Evolutionary conservation across 2,797 vertebrate species (phyloP).

Genomic region (Sebastes nivosus): DNA sequence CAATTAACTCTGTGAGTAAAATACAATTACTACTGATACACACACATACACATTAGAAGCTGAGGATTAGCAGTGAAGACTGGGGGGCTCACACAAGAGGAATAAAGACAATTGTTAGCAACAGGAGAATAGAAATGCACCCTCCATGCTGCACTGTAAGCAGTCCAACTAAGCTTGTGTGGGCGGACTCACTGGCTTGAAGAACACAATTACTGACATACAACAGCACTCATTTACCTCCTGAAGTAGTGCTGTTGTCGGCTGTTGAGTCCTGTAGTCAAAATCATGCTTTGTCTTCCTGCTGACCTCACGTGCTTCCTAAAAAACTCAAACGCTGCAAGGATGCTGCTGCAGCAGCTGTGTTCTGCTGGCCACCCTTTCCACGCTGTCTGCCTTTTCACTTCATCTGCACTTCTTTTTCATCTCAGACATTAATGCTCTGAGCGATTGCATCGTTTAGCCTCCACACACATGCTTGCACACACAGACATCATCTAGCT

Average conservation of each 20-base stretch:
- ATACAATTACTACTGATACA: background rate
- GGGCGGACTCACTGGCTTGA: constrained; percentile 39
- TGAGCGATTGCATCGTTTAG: background rate
- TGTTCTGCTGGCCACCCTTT: constrained; percentile 10
- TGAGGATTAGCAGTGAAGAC: background rate
- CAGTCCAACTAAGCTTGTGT: constrained; percentile 16
- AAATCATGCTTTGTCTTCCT: constrained; percentile 13
- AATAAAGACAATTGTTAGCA: constrained; percentile 30
- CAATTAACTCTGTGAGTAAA: background rate
- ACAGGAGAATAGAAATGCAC: constrained; percentile 23
- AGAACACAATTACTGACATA: constrained; percentile 51
- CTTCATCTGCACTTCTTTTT: constrained; percentile 18
- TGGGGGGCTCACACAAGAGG: background rate
- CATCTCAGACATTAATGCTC: background rate
- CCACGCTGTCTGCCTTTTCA: constrained; percentile 21
- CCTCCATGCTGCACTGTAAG: constrained; percentile 14
- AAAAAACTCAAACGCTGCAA: background rate
- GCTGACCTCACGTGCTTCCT: background rate
- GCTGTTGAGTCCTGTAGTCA: constrained; percentile 12
- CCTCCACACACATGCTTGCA: background rate
- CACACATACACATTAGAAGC: background rate
- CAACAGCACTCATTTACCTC: constrained; percentile 36
- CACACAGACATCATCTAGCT: background rate
- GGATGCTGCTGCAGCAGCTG: constrained; percentile 6
- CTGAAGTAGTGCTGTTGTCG: constrained; percentile 5